These are phyloP conservation scores for Boleophthalmus pectinirostris DNA, from an alignment of 2,113 vertebrate species.

Conservation along the genomic window DNA sequence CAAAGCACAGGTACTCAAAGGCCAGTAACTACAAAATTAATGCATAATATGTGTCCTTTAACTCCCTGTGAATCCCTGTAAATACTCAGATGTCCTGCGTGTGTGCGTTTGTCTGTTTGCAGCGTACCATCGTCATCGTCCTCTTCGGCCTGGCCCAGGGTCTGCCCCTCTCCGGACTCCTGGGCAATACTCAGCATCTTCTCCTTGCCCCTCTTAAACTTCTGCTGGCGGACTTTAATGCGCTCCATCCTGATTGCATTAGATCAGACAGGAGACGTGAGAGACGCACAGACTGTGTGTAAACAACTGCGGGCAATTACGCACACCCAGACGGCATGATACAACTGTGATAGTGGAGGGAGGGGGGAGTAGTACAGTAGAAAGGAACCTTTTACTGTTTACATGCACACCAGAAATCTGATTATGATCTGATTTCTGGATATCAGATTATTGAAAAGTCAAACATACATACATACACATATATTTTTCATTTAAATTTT, in stretches of 20 bases:
- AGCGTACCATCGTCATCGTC: constrained; percentile 89
- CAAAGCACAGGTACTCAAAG: no score
- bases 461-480: no score
- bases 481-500: no score
- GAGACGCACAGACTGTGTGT: constrained; percentile 15
- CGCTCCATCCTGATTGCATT: constrained; percentile 91
- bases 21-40: no score
- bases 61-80: not conserved
- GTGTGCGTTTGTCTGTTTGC: constrained; percentile 2
- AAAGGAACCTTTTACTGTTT: not conserved
- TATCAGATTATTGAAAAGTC: no score
- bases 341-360: constrained; percentile 26
- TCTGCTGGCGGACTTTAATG: constrained; percentile 96
- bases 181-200: constrained; percentile 90
- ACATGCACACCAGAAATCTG: not conserved
- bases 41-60: no score
- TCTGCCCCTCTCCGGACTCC: constrained; percentile 86
- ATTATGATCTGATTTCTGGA: no score
- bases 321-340: constrained; percentile 20
- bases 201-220: constrained; percentile 98
- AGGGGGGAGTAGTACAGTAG: constrained; percentile 40
- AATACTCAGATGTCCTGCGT: not conserved
- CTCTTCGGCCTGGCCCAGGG: constrained; percentile 77
- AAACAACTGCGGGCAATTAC: constrained; percentile 19
- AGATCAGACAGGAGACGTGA: constrained; percentile 47